phyloP scores from a whole-genome alignment of 2,113 vertebrate species.

The Sphyrna mokarran region DNA sequence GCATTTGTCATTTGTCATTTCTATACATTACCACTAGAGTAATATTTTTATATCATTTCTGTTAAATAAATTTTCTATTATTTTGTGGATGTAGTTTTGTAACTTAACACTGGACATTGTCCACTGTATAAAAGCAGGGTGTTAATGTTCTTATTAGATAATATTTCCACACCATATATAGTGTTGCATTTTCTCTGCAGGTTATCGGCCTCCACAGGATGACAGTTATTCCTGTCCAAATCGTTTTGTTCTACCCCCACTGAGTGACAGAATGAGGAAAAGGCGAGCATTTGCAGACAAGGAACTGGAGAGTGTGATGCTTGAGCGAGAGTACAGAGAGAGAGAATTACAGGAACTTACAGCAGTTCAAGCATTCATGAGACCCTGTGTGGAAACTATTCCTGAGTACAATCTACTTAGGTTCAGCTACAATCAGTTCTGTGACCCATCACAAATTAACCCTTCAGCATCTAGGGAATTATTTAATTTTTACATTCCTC shows the following conservation, averaged over 20 bases:
- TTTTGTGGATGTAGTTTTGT: neutral
- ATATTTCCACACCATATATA: neutral
- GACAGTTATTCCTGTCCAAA: constrained; percentile 50
- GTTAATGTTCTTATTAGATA: no score
- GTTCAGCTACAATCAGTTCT: constrained; percentile 42
- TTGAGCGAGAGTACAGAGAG: constrained; percentile 56
- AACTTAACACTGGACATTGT: neutral
- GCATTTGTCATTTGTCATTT: neutral
- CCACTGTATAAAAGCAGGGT: neutral
- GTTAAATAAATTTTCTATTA: neutral
- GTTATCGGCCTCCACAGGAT: constrained; percentile 44
- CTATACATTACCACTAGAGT: neutral
- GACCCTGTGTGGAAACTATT: constrained; percentile 27
- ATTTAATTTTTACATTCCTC: constrained; percentile 45
- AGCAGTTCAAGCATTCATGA: constrained; percentile 39
- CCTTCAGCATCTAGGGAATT: neutral
- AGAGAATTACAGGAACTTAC: constrained; percentile 50
- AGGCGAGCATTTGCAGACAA: constrained; percentile 57
- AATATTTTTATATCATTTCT: neutral
- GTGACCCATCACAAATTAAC: constrained; percentile 44
- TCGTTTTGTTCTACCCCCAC: constrained; percentile 44
- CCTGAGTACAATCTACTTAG: constrained; percentile 42
- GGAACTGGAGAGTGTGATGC: constrained; percentile 62
- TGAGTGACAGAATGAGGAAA: constrained; percentile 62
- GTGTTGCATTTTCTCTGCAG: constrained; percentile 41